Evolutionary conservation across 2,888 invertebrate species (phyloP).

Genomic region (Thymelicus sylvestris): DNA sequence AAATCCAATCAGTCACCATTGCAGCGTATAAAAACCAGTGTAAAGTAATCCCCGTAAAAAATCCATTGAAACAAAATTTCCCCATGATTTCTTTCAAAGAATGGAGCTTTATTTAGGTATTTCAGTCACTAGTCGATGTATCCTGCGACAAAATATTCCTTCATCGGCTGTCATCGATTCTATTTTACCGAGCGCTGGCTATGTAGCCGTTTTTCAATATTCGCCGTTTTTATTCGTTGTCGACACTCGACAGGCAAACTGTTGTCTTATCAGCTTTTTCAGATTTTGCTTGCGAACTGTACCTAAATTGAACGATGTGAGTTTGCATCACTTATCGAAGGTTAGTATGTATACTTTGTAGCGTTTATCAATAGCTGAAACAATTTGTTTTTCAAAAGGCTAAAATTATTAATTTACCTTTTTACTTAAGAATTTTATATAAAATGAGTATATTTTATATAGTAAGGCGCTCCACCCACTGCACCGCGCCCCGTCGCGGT

Average conservation of each 20-base stretch:
- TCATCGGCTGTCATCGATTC: constrained; percentile 43
- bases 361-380: no score
- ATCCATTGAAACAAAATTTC: background rate
- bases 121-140: constrained; percentile 7
- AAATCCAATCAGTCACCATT: background rate
- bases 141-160: constrained; percentile 37
- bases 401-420: no score
- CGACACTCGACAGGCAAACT: constrained; percentile 43
- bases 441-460: no score
- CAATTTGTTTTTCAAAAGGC: no score
- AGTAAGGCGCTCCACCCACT: no score
- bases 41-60: background rate
- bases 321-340: no score
- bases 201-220: constrained; percentile 52
- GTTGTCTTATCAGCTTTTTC: constrained; percentile 35
- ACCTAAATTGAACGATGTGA: background rate
- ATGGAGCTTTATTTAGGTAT: constrained; percentile 17
- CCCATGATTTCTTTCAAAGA: background rate
- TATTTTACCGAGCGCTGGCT: constrained; percentile 42
- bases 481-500: no score
- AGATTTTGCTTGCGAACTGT: constrained; percentile 4
- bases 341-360: no score
- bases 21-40: background rate
- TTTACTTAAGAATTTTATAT: no score
- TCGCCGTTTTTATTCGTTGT: constrained; percentile 45